Conservation (phyloP, 2,888 invertebrate genomes). For the Malthinus seriepunctatus region DNA sequence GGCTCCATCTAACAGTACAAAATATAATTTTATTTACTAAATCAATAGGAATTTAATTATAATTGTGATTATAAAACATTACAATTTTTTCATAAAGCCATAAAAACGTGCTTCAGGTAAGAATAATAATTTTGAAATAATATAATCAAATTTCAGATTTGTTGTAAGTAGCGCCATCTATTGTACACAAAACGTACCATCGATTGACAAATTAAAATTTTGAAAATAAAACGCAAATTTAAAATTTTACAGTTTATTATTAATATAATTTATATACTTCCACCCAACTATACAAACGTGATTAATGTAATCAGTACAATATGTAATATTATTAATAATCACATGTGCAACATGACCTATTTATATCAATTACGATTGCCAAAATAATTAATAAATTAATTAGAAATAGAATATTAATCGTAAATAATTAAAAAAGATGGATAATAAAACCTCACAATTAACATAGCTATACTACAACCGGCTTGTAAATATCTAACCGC, state of each 20-base stretch:
- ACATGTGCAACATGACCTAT: slow-evolving; percentile 59
- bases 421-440: slow-evolving; percentile 24
- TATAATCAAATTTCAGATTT: no score
- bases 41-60: no score
- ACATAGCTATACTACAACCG: not conserved
- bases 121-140: no score
- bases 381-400: slow-evolving; percentile 45
- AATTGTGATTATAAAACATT: no score
- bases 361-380: slow-evolving; percentile 46
- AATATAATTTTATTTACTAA: no score
- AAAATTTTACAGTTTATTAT: slow-evolving; percentile 34
- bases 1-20: no score
- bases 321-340: slow-evolving; percentile 51
- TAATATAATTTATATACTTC: slow-evolving; percentile 55
- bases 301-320: slow-evolving; percentile 61
- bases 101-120: no score
- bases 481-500: not conserved
- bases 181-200: no score
- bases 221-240: not conserved
- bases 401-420: slow-evolving; percentile 39
- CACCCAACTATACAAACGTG: slow-evolving; percentile 58
- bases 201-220: no score
- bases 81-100: no score
- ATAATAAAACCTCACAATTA: slow-evolving; percentile 13
- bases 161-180: no score